Conservation (phyloP, 2,888 invertebrate genomes). For the Eupithecia subfuscata region DNA sequence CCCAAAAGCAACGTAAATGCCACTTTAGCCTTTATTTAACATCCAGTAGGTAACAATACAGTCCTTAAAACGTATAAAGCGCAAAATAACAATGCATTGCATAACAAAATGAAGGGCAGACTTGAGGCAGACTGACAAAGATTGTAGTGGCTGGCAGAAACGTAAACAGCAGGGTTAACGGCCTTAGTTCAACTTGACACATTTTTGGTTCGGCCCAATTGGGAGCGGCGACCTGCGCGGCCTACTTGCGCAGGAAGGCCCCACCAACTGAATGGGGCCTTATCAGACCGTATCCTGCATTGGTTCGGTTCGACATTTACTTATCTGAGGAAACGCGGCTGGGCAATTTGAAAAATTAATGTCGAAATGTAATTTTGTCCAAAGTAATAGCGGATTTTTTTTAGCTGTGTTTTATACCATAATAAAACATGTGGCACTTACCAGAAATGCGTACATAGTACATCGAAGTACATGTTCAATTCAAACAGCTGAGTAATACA, state of each 20-base stretch:
- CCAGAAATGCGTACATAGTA: background rate
- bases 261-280: slow-evolving; percentile 43
- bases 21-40: background rate
- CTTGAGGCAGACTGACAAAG: slow-evolving; percentile 45
- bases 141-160: slow-evolving; percentile 61
- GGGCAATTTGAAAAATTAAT: background rate
- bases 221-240: slow-evolving; percentile 73
- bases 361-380: background rate
- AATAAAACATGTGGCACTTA: background rate
- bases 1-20: background rate
- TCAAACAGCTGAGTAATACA: slow-evolving; percentile 3
- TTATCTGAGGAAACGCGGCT: background rate
- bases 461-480: background rate
- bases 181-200: slow-evolving; percentile 82
- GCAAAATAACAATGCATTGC: slow-evolving; percentile 23
- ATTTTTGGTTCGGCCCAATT: slow-evolving; percentile 80
- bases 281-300: slow-evolving; percentile 28
- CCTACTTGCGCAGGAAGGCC: slow-evolving; percentile 74
- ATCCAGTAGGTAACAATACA: background rate
- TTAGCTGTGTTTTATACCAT: background rate
- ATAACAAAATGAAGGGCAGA: slow-evolving; percentile 22
- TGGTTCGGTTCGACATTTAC: background rate
- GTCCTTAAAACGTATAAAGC: background rate
- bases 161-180: slow-evolving; percentile 76
- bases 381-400: background rate